A percentile compares a stretch with the other conserved stretches of the same genome.
Evolutionary conservation across 1,140 invertebrate species (phyloP).

Genomic region (Megathymus violae): DNA sequence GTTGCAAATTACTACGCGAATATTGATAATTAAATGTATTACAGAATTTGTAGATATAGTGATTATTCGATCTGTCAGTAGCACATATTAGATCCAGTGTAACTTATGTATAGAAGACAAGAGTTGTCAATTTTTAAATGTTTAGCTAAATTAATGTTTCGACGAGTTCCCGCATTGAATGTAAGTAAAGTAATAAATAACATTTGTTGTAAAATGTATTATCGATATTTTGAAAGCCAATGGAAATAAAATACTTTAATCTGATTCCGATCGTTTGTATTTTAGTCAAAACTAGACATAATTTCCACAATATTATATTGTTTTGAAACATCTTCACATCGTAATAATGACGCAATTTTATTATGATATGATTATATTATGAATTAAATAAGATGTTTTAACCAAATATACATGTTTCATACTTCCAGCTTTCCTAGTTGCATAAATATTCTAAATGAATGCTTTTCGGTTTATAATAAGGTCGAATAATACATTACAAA

Average conservation of each 20-base stretch:
- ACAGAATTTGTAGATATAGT: constrained; percentile 32
- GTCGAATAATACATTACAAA: too few species aligned
- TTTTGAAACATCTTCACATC: neutral
- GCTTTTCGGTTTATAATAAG: too few species aligned
- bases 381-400: too few species aligned
- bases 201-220: constrained; percentile 79
- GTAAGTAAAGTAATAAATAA: constrained; percentile 61
- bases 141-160: constrained; percentile 70
- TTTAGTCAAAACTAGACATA: constrained; percentile 17
- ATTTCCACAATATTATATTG: constrained; percentile 4
- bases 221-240: constrained; percentile 77
- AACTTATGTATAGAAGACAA: constrained; percentile 63
- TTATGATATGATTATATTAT: too few species aligned
- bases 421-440: too few species aligned
- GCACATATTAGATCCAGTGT: constrained; percentile 31
- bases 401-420: too few species aligned
- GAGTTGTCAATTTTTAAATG: constrained; percentile 79
- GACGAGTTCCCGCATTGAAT: constrained; percentile 68
- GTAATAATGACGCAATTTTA: too few species aligned
- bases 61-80: constrained; percentile 30
- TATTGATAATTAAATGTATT: constrained; percentile 17
- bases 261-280: constrained; percentile 31
- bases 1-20: constrained; percentile 20
- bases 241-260: constrained; percentile 67
- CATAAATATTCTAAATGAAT: too few species aligned